Evolutionary conservation across 37 sponge, comb jelly and placozoan genomes (phyloP).

Genomic region (Ephydatia muelleri): DNA sequence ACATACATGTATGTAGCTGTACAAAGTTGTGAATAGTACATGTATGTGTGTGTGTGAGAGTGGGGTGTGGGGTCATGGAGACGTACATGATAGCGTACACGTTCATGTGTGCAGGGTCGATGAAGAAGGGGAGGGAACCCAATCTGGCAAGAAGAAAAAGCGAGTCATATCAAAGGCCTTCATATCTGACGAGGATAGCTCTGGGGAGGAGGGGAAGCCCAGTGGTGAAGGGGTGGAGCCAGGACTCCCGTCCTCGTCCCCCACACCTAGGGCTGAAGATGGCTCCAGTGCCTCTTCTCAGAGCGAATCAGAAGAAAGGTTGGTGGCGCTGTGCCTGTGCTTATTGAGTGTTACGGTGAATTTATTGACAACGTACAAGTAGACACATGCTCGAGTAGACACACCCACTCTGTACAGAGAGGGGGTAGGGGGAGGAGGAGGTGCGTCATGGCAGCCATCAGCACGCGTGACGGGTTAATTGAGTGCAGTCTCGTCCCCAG

Average conservation of each 20-base stretch:
- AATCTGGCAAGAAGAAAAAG: constrained; percentile 40
- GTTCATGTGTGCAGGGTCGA: not conserved
- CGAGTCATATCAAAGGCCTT: constrained; percentile 68
- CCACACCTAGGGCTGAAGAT: not conserved
- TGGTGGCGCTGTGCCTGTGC: no score
- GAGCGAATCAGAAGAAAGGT: constrained; percentile 11
- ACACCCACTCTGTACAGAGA: no score
- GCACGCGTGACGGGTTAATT: no score
- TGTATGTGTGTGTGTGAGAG: no score
- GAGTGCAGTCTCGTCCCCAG: no score
- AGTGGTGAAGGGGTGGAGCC: not conserved
- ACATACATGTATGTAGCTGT: no score
- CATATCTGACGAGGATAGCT: constrained; percentile 54
- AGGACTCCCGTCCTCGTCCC: not conserved
- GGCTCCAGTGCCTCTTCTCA: not conserved
- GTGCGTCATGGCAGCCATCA: no score
- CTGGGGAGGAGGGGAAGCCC: constrained; percentile 19
- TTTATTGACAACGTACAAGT: no score
- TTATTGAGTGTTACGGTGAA: no score
- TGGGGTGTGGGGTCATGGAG: not conserved
- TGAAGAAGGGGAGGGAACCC: not conserved
- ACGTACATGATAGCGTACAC: not conserved
- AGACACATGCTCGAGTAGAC: no score
- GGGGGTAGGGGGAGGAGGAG: no score
- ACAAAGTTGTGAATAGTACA: no score